These are phyloP conservation scores for Tonatia bakeri DNA, from an alignment of 2,113 vertebrate species.

Conservation along the genomic window DNA sequence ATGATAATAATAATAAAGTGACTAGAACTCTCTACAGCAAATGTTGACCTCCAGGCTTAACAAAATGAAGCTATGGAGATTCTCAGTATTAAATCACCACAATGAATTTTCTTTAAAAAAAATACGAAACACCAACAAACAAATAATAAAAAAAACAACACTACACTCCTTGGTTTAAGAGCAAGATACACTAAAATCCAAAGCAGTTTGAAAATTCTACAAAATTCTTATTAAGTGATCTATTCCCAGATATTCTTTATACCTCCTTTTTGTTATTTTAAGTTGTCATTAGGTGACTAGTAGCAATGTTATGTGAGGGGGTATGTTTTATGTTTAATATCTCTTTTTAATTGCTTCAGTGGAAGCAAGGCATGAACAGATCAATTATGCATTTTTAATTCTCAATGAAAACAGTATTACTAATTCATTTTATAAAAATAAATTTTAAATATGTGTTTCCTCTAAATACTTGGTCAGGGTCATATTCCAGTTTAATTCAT, in stretches of 20 bases:
- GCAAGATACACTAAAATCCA: not conserved
- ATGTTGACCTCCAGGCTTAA: conserved; percentile 48
- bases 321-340: not conserved
- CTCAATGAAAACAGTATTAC: not conserved
- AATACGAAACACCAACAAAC: not conserved
- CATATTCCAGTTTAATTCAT: not conserved
- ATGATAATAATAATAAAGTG: conserved; percentile 42
- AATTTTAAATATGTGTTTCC: not conserved
- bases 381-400: not conserved
- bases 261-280: not conserved
- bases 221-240: not conserved
- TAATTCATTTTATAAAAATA: not conserved
- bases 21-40: conserved; percentile 70
- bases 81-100: not conserved
- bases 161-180: not conserved
- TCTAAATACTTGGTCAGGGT: not conserved
- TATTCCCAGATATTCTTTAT: not conserved
- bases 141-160: not conserved
- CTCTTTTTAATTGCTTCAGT: not conserved
- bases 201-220: not conserved
- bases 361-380: not conserved
- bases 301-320: not conserved
- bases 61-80: conserved; percentile 55
- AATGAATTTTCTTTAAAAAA: not conserved
- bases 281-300: not conserved